Conservation (phyloP, 2,888 invertebrate species). For the Noctua pronuba region DNA sequence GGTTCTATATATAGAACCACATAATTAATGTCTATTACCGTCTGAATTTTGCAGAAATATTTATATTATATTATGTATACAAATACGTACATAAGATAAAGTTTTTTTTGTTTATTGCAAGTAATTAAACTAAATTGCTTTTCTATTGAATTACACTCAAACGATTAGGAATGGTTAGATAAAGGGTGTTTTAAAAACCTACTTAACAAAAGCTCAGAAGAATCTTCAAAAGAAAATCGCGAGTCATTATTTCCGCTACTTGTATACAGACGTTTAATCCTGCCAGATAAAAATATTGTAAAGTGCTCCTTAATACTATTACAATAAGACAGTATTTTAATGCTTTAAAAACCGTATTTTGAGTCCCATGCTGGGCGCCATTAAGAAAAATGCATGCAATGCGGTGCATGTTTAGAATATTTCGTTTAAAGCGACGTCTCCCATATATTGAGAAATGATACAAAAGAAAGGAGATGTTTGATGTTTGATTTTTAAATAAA, state of each 20-base stretch:
- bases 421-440: slow-evolving; percentile 8
- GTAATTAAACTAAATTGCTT: neutral
- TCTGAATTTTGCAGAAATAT: neutral
- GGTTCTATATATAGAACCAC: neutral
- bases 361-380: slow-evolving; percentile 51
- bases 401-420: slow-evolving; percentile 11
- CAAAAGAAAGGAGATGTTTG: too few species aligned
- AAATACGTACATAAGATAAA: neutral
- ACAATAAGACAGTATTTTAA: slow-evolving; percentile 4
- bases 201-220: slow-evolving; percentile 10
- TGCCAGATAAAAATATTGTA: slow-evolving; percentile 15
- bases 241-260: slow-evolving; percentile 49
- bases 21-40: neutral
- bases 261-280: slow-evolving; percentile 30
- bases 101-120: neutral
- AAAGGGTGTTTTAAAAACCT: slow-evolving; percentile 16
- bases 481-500: too few species aligned
- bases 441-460: neutral
- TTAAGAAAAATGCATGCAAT: neutral
- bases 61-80: too few species aligned
- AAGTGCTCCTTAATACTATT: slow-evolving; percentile 19
- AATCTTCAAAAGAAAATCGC: slow-evolving; percentile 25
- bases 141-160: neutral
- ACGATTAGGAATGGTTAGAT: neutral
- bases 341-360: slow-evolving; percentile 13